phyloP scores from a whole-genome alignment of 30 jellyfish, hydroid and myxozoan species.

The Catostylus mosaicus region DNA sequence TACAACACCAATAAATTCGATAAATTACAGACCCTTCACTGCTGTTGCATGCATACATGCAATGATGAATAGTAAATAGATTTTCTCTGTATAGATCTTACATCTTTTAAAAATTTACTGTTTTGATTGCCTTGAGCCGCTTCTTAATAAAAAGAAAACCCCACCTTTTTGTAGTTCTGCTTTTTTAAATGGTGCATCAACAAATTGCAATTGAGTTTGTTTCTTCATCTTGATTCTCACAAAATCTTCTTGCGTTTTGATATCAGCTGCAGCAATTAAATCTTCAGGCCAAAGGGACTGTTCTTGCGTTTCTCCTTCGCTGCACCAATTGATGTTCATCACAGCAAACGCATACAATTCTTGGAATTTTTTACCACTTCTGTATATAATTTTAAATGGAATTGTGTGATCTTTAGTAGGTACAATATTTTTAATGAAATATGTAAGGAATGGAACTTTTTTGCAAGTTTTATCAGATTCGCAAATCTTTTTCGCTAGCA shows the following conservation, averaged over 20 bases:
- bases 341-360: neutral
- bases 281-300: conserved; percentile 13
- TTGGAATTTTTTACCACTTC: neutral
- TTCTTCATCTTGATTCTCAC: conserved; percentile 2
- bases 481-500: conserved; percentile 13
- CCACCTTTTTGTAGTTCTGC: conserved; percentile 13
- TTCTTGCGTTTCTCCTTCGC: conserved; percentile 10
- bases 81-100: too few species aligned
- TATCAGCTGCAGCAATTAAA: neutral
- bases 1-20: too few species aligned
- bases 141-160: neutral
- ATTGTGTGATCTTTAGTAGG: neutral
- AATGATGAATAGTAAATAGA: too few species aligned
- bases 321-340: conserved; percentile 43
- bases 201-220: conserved; percentile 11
- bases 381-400: neutral
- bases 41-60: too few species aligned
- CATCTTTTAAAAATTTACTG: too few species aligned
- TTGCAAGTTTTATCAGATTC: neutral
- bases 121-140: too few species aligned
- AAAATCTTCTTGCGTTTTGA: neutral
- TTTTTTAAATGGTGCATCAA: conserved; percentile 18
- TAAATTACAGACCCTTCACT: too few species aligned
- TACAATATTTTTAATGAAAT: neutral
- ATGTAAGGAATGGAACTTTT: conserved; percentile 7